Conservation (phyloP, 2,797 vertebrate genomes). For the Sorex maritimensis region DNA sequence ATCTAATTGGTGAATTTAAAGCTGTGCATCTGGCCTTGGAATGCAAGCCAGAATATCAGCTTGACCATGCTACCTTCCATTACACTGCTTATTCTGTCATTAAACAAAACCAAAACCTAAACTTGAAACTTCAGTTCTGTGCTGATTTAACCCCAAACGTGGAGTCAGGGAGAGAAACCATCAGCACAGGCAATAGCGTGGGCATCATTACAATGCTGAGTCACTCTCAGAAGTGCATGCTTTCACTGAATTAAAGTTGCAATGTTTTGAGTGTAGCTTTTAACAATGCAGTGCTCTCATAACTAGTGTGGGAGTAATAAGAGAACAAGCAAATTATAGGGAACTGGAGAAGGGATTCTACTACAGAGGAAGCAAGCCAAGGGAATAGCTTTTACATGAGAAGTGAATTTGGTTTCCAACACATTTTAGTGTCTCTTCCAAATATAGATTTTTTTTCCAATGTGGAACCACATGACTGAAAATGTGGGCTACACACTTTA, state of each 20-base stretch:
- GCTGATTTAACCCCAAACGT: slow-evolving; percentile 76
- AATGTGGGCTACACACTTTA: slow-evolving; percentile 81
- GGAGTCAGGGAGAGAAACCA: background rate
- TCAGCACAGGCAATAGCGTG: background rate
- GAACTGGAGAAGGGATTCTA: slow-evolving; percentile 77
- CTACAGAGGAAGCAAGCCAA: slow-evolving; percentile 78
- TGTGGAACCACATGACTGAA: slow-evolving; percentile 80
- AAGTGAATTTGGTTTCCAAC: slow-evolving; percentile 77
- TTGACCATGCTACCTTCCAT: slow-evolving; percentile 17
- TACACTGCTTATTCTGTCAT: slow-evolving; percentile 24
- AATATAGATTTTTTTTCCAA: slow-evolving; percentile 85
- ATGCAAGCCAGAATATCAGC: slow-evolving; percentile 59
- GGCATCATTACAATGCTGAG: slow-evolving; percentile 79
- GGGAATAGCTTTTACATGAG: slow-evolving; percentile 74
- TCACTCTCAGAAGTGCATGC: slow-evolving; percentile 83
- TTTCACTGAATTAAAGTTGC: slow-evolving; percentile 80
- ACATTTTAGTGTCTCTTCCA: slow-evolving; percentile 78
- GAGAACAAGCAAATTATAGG: slow-evolving; percentile 85
- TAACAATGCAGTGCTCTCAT: slow-evolving; percentile 81
- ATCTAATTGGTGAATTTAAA: slow-evolving; percentile 71
- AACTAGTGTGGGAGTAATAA: slow-evolving; percentile 87
- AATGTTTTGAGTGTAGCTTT: slow-evolving; percentile 79
- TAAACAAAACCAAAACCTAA: slow-evolving; percentile 47
- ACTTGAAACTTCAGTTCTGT: slow-evolving; percentile 73
- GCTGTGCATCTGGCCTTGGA: background rate